Evolutionary conservation across 2,888 invertebrate genomes (phyloP).

Genomic region (Drosophila lutescens): DNA sequence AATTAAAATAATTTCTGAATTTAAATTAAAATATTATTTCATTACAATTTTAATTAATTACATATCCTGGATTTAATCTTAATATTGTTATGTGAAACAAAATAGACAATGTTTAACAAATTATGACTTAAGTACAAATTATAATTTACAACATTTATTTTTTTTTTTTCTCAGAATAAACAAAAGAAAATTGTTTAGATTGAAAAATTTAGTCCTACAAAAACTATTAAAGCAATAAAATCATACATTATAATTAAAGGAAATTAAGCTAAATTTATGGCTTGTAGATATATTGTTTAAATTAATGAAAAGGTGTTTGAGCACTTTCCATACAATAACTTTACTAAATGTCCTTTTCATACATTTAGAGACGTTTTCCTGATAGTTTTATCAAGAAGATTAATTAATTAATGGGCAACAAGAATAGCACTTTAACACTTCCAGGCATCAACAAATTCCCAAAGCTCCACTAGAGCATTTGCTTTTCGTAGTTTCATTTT

Average conservation of each 20-base stretch:
- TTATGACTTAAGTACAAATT: too few species aligned
- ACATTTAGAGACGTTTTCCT: background rate
- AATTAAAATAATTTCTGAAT: too few species aligned
- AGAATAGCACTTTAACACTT: background rate
- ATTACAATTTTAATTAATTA: too few species aligned
- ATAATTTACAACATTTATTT: too few species aligned
- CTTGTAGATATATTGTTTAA: background rate
- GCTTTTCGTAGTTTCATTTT: slow-evolving; percentile 18
- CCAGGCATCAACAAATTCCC: background rate
- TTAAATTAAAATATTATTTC: too few species aligned
- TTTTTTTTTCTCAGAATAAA: too few species aligned
- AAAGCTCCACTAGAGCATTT: slow-evolving; percentile 15
- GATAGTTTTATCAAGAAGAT: background rate
- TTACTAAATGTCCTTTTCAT: background rate
- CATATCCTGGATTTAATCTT: too few species aligned
- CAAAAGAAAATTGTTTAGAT: background rate
- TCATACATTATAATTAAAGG: background rate
- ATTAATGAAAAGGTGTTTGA: background rate
- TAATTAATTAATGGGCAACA: background rate
- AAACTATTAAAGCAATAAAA: background rate
- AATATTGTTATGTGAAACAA: too few species aligned
- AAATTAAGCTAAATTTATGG: background rate
- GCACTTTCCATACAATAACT: background rate
- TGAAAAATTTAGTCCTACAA: background rate
- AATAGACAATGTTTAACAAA: too few species aligned